phyloP scores from a whole-genome alignment of 2,888 invertebrate genomes.

The Gibbula magus region DNA sequence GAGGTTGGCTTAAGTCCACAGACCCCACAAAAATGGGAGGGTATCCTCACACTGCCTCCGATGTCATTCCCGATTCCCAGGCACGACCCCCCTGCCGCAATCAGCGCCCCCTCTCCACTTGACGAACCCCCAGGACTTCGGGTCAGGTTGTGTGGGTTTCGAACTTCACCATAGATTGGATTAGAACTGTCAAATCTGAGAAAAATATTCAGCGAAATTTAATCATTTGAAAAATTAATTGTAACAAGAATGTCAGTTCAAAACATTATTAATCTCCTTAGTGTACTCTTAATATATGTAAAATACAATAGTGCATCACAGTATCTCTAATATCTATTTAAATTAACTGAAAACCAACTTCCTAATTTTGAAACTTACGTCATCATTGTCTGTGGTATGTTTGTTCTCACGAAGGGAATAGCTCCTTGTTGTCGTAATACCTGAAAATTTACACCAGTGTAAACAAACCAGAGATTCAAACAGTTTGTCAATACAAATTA shows the following conservation, averaged over 20 bases:
- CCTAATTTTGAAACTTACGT: conserved; percentile 29
- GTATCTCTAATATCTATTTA: too few species aligned
- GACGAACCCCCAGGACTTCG: conserved; percentile 76
- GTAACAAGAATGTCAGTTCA: too few species aligned
- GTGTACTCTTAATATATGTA: too few species aligned
- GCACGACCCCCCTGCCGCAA: conserved; percentile 75
- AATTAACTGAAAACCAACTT: too few species aligned
- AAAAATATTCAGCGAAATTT: too few species aligned
- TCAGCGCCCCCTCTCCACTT: conserved; percentile 75
- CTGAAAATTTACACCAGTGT: conserved; percentile 22
- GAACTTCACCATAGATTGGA: conserved; percentile 63
- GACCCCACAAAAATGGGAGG: conserved; percentile 76
- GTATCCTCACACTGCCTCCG: conserved; percentile 77
- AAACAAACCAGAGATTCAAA: too few species aligned
- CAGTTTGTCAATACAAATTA: too few species aligned
- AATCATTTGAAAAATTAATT: too few species aligned
- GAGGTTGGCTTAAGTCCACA: conserved; percentile 75
- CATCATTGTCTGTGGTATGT: conserved; percentile 60
- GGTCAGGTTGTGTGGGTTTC: conserved; percentile 73
- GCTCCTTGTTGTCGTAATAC: conserved; percentile 30
- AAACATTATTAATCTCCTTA: too few species aligned
- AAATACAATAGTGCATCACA: too few species aligned
- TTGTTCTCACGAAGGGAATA: conserved; percentile 64
- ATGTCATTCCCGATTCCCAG: conserved; percentile 76
- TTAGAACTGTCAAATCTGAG: conserved; percentile 61